Conservation (phyloP, 2,888 invertebrate genomes). For the Chesias legatella region DNA sequence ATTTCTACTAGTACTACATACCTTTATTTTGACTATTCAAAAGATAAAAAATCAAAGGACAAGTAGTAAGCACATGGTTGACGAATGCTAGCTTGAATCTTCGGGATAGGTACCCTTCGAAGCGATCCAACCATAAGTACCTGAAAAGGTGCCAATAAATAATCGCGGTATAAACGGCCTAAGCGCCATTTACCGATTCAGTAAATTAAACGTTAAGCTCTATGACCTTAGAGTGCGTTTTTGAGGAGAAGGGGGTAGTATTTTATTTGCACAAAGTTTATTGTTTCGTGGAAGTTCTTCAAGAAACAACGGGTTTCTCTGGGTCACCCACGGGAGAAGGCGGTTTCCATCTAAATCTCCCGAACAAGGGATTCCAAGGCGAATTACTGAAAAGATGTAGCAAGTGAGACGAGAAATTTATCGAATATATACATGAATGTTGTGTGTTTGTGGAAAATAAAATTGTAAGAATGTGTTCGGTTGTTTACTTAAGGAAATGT, state of each 20-base stretch:
- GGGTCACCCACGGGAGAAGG: slow-evolving; percentile 68
- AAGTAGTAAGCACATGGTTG: slow-evolving; percentile 48
- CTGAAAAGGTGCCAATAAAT: slow-evolving; percentile 75
- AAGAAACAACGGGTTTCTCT: slow-evolving; percentile 73
- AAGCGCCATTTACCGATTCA: slow-evolving; percentile 23
- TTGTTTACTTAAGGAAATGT: background rate
- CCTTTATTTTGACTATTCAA: no score
- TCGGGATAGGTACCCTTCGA: slow-evolving; percentile 52
- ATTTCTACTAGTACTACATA: no score
- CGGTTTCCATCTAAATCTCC: slow-evolving; percentile 69
- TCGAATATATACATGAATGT: slow-evolving; percentile 20
- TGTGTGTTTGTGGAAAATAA: slow-evolving; percentile 13
- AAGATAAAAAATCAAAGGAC: slow-evolving; percentile 6
- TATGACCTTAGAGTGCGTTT: slow-evolving; percentile 18
- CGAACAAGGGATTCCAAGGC: slow-evolving; percentile 64
- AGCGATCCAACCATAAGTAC: slow-evolving; percentile 68
- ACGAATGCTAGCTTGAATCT: slow-evolving; percentile 55
- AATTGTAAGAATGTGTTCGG: background rate
- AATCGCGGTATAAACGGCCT: slow-evolving; percentile 36
- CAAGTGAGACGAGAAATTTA: slow-evolving; percentile 42
- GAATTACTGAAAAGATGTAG: slow-evolving; percentile 70
- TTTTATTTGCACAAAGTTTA: slow-evolving; percentile 25
- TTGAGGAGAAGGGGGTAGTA: slow-evolving; percentile 10
- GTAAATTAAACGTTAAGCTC: slow-evolving; percentile 28
- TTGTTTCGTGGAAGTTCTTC: slow-evolving; percentile 51